Evolutionary conservation across 2,888 invertebrate species (phyloP), one percentile per base, ranked within the genome.

Genomic region (Drosophila putrida): DNA sequence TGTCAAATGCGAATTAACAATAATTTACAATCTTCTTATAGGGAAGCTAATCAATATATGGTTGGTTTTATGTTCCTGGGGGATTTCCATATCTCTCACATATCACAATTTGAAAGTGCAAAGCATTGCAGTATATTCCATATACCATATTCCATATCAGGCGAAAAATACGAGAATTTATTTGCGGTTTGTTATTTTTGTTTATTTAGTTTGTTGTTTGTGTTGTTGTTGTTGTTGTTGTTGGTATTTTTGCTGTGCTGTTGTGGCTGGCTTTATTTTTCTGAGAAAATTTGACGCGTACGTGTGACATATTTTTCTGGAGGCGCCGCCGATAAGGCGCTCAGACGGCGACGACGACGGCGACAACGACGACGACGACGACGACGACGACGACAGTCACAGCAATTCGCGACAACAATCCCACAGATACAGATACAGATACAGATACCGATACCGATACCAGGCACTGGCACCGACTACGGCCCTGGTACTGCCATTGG

Each of bases 301-400:
- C 82, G 82, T 85, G 85, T 83, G 82, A 88, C 88, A 84, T 82
- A 85, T 82, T 86, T 75, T 84, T 49, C 77, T 83, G 85, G 88
- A 88, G 82, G 88, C 82, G 88, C 86, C 88, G 88, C 75, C 82
- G 88, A 85, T 83, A 82, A 85, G 75, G 60, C 75, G 78, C 50
- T 62, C 74, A 59, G 50, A 59, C 73, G 62, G 35, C 41, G 62
- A 66, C 53, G 65, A 46, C 49, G 50, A 58, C 53, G 49, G 57
- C 57, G 62, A 20, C 20, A 3, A 3, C 20, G 62, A 49, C 41
- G 62, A 66, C 53, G 65, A 46, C 49, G 50, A 58, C 53, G 49
- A 57, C 57, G 62, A 20, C 20, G 20, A 3, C 20, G 62, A 49
- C 41, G 62, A 66, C 53, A 70, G 50, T 51, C 54, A 58, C 53